These are phyloP conservation scores for Eupithecia abbreviata DNA, from an alignment of 2,888 invertebrate genomes.

Conservation along the genomic window DNA sequence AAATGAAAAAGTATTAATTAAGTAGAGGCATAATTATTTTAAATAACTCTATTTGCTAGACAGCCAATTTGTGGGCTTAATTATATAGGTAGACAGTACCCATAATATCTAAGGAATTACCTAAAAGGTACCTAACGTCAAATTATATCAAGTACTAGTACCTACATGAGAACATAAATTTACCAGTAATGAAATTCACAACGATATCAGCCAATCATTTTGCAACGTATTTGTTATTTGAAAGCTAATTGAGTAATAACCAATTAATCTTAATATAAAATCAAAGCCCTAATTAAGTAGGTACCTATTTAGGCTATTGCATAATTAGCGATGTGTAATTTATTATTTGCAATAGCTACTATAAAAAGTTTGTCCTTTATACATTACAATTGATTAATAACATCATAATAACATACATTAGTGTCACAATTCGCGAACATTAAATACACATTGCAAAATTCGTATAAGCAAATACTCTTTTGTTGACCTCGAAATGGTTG, in stretches of 20 bases:
- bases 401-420: slow-evolving; percentile 38
- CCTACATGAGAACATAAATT: neutral
- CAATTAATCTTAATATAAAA: slow-evolving; percentile 17
- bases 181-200: neutral
- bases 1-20: slow-evolving; percentile 30
- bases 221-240: neutral
- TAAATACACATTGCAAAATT: slow-evolving; percentile 46
- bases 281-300: slow-evolving; percentile 19
- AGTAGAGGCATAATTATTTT: slow-evolving; percentile 38
- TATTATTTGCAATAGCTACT: slow-evolving; percentile 22
- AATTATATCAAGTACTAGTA: neutral
- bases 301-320: slow-evolving; percentile 7
- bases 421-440: slow-evolving; percentile 43
- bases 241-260: slow-evolving; percentile 14
- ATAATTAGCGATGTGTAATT: slow-evolving; percentile 28
- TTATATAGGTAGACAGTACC: slow-evolving; percentile 12
- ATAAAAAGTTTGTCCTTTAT: slow-evolving; percentile 32
- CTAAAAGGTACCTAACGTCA: slow-evolving; percentile 12
- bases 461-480: slow-evolving; percentile 48
- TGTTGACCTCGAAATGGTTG: slow-evolving; percentile 48
- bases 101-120: slow-evolving; percentile 10
- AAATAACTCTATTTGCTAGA: slow-evolving; percentile 39
- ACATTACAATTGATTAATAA: slow-evolving; percentile 39
- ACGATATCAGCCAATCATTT: neutral
- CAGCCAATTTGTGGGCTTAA: slow-evolving; percentile 26